phyloP scores from a whole-genome alignment of 2,113 vertebrate species.

The Chlorodrepanis virens region DNA sequence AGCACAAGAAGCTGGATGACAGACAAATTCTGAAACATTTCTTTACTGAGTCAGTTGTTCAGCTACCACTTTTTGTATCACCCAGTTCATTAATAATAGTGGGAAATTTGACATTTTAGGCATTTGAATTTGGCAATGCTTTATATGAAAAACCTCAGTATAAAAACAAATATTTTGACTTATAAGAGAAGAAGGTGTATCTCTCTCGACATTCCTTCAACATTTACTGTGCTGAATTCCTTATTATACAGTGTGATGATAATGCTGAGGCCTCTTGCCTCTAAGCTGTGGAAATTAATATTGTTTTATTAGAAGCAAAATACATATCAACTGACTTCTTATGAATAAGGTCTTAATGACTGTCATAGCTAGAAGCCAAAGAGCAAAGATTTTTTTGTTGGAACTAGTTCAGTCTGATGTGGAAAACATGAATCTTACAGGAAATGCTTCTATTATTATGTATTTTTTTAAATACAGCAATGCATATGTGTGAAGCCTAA shows the following conservation, averaged over 20 bases:
- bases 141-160: neutral
- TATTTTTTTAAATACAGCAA: neutral
- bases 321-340: neutral
- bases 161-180: neutral
- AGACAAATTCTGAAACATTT: neutral
- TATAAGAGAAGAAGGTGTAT: neutral
- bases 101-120: neutral
- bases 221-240: neutral
- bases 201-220: neutral
- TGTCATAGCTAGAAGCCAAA: neutral
- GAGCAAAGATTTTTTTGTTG: neutral
- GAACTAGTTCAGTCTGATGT: neutral
- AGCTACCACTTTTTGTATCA: neutral
- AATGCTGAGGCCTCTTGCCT: neutral
- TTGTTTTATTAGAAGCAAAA: neutral
- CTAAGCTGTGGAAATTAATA: neutral
- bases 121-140: neutral
- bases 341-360: neutral
- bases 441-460: neutral
- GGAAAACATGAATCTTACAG: neutral
- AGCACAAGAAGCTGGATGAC: accelerated
- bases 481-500: neutral
- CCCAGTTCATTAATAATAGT: neutral
- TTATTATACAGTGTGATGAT: neutral
- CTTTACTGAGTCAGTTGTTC: neutral